Evolutionary conservation across 2,113 vertebrate species (phyloP).

Genomic region (Macquaria australasica): DNA sequence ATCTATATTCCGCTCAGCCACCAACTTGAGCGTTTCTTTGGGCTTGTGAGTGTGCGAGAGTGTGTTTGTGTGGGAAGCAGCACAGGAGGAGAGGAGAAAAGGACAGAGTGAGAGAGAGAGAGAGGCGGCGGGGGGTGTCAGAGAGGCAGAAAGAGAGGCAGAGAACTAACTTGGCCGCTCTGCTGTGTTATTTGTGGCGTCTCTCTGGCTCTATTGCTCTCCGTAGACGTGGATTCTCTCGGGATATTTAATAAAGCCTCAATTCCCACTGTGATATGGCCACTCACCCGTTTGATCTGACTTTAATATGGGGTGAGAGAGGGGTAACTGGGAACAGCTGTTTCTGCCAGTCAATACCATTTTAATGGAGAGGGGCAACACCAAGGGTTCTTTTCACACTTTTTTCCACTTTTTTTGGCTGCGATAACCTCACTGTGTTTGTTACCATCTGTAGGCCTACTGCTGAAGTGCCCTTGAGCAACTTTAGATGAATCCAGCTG

Average conservation of each 20-base stretch:
- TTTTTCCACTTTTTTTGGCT: neutral
- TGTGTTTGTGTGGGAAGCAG: constrained; percentile 37
- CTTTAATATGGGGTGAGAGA: constrained; percentile 53
- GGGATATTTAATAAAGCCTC: constrained; percentile 71
- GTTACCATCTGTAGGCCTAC: too few relatives aligned
- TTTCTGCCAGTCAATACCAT: constrained; percentile 48
- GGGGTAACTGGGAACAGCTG: constrained; percentile 60
- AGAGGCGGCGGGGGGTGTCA: constrained; percentile 22
- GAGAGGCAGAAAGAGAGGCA: constrained; percentile 21
- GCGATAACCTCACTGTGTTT: neutral
- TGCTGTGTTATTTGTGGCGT: constrained; percentile 55
- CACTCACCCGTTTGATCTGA: constrained; percentile 60
- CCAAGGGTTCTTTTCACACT: neutral
- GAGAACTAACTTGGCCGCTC: constrained; percentile 64
- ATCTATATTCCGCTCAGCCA: constrained; percentile 88
- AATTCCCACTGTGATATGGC: constrained; percentile 54
- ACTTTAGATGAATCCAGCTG: neutral
- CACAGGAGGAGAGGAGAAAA: constrained; percentile 40
- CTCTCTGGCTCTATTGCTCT: constrained; percentile 31
- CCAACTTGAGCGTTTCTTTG: constrained; percentile 85
- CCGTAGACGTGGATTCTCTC: constrained; percentile 35
- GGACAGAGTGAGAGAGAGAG: neutral
- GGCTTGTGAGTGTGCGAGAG: constrained; percentile 53
- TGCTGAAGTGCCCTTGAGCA: neutral
- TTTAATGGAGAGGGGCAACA: neutral